Conservation (phyloP, 1,140 invertebrate species). For the Diploscapter pachys region DNA sequence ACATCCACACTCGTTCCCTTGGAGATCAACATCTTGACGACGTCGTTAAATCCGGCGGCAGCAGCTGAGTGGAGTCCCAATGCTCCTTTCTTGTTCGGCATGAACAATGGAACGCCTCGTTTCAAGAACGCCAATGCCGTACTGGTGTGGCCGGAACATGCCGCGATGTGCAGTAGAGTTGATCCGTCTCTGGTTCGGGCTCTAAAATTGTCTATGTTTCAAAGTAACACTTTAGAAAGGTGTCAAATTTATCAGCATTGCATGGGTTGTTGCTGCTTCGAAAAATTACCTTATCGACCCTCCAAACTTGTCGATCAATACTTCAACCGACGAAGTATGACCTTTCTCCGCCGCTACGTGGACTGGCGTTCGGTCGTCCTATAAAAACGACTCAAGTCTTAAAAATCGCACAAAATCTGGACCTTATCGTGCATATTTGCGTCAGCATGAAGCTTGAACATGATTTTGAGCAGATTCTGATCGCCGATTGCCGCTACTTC, state of each 20-base stretch:
- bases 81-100: slow-evolving; percentile 83
- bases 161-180: slow-evolving; percentile 64
- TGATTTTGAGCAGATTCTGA: slow-evolving; percentile 86
- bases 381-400: slow-evolving; percentile 24
- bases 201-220: not conserved
- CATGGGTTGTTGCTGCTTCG: too few relatives aligned
- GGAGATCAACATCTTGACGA: slow-evolving; percentile 89
- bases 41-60: slow-evolving; percentile 80
- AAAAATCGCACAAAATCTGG: slow-evolving; percentile 8
- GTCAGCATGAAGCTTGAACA: slow-evolving; percentile 86
- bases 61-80: slow-evolving; percentile 64
- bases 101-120: slow-evolving; percentile 93
- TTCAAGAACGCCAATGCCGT: slow-evolving; percentile 97
- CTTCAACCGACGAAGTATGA: slow-evolving; percentile 87
- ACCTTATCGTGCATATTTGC: slow-evolving; percentile 88
- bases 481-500: slow-evolving; percentile 80
- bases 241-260: too few relatives aligned
- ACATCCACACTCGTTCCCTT: slow-evolving; percentile 93
- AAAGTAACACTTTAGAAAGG: too few relatives aligned
- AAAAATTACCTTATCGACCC: slow-evolving; percentile 38
- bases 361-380: slow-evolving; percentile 84
- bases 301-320: slow-evolving; percentile 94
- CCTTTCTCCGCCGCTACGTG: slow-evolving; percentile 95
- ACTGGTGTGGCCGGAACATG: slow-evolving; percentile 86
- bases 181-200: slow-evolving; percentile 74